phyloP scores from a whole-genome alignment of 2,888 invertebrate genomes.

The Pammene fasciana region DNA sequence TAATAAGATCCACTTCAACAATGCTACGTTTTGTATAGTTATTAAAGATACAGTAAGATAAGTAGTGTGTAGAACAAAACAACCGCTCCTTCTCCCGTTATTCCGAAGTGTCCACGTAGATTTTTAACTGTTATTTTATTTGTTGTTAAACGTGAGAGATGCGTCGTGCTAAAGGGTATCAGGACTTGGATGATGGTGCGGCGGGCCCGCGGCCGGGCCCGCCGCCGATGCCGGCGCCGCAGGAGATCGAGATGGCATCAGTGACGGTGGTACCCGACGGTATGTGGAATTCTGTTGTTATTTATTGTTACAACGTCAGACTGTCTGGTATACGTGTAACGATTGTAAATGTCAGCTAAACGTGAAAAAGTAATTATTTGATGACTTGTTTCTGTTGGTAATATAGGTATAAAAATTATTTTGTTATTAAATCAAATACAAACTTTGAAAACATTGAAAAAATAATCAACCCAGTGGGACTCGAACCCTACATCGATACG shows the following conservation, averaged over 20 bases:
- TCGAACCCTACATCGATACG: no score
- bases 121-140: constrained; percentile 49
- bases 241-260: constrained; percentile 90
- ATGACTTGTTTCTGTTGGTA: background rate
- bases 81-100: constrained; percentile 61
- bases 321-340: constrained; percentile 21
- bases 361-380: constrained; percentile 7
- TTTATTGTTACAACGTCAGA: constrained; percentile 17
- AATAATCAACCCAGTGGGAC: no score
- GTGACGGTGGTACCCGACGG: constrained; percentile 92
- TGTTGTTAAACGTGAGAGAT: constrained; percentile 56
- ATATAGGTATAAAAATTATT: background rate
- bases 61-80: constrained; percentile 4
- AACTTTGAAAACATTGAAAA: no score
- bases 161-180: constrained; percentile 84
- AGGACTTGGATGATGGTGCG: constrained; percentile 83
- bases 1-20: background rate
- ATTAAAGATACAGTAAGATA: constrained; percentile 1
- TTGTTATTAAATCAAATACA: no score
- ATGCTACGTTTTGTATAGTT: background rate
- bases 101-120: constrained; percentile 66
- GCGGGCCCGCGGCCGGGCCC: constrained; percentile 62
- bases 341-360: background rate
- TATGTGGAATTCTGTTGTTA: constrained; percentile 57
- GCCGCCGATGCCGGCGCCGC: constrained; percentile 81